Evolutionary conservation across 2,113 vertebrate species (phyloP), one percentile per base, ranked within the genome.

Genomic region (Nyctibius bracteatus): DNA sequence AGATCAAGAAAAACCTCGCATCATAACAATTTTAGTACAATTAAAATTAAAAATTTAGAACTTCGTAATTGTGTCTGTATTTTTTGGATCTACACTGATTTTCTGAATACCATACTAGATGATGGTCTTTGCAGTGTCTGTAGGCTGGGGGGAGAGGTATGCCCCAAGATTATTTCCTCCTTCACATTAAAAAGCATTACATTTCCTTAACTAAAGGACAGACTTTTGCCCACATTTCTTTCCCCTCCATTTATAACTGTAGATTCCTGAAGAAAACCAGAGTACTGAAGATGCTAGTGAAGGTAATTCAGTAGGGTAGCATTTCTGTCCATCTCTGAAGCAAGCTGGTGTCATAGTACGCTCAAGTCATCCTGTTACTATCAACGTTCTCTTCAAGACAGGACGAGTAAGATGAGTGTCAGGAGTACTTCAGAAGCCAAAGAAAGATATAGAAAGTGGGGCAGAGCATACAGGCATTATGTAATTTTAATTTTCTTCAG

Each of bases 261-360:
- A 77, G 54, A 43, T 62, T 97, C 86, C 65, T 57, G 65, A 95
- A 70, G 57, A 91, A 92, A 94, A 74, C 4, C 18, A 49, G 47
- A 75, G 28, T 35, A 17, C 46, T 87, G n/a, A 57, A 58, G 67
- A 77, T 19, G 25, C 11, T 43, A 24, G 7, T 16, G 47, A 61
- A 70, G 71, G 30, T 21, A 63, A n/a, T 55, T 89, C 46, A 81
- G 20, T 22, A 72, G 11, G 8, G 30, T 14, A 62, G 25, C 37
- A 46, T 44, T 92, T 86, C 33, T 83, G 47, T 30, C 81, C 55
- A 43, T n/a, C 37, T 62, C 67, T 41, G 74, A 86, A 57, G 9
- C 58, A 73, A 95, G 43, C 16, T 44, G 23, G n/a, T 68, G 5
- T 10, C 33, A 46, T 24, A n/a, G 9, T 18, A 35, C 0, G 6